These are phyloP conservation scores for Diaperis boleti DNA, from an alignment of 2,888 invertebrate species.

Conservation along the genomic window DNA sequence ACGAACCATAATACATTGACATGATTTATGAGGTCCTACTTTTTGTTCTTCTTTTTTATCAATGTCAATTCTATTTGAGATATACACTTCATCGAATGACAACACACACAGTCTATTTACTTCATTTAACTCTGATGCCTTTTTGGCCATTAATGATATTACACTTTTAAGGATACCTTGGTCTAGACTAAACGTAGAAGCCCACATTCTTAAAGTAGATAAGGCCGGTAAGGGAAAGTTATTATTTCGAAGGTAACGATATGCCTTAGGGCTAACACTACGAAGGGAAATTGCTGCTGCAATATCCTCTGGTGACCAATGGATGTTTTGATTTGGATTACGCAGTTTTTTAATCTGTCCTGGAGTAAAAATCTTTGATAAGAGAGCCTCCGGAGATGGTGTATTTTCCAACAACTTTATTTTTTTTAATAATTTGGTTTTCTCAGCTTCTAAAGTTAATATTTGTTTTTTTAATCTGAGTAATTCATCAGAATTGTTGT, in stretches of 20 bases:
- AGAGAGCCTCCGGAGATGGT: neutral
- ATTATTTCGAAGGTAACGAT: constrained; percentile 41
- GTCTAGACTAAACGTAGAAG: constrained; percentile 11
- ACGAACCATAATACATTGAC: constrained; percentile 28
- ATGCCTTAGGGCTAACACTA: constrained; percentile 47
- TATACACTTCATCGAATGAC: constrained; percentile 37
- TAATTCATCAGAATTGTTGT: too few relatives aligned
- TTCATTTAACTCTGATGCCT: neutral
- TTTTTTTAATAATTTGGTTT: too few relatives aligned
- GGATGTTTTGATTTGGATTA: constrained; percentile 25
- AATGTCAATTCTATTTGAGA: constrained; percentile 34
- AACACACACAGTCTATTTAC: constrained; percentile 11
- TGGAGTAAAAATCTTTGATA: constrained; percentile 19
- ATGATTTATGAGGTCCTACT: constrained; percentile 19
- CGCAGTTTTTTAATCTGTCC: constrained; percentile 41
- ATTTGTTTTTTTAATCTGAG: too few relatives aligned
- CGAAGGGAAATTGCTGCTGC: constrained; percentile 42
- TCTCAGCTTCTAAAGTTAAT: neutral
- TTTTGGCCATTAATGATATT: constrained; percentile 27
- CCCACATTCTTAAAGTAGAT: constrained; percentile 34
- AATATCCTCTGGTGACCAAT: constrained; percentile 42
- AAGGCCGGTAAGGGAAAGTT: constrained; percentile 43
- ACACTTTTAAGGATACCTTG: constrained; percentile 28
- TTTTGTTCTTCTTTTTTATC: constrained; percentile 27
- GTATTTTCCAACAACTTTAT: neutral